Evolutionary conservation across 2,797 vertebrate species (phyloP).

Genomic region (Scomberomorus guttatus): DNA sequence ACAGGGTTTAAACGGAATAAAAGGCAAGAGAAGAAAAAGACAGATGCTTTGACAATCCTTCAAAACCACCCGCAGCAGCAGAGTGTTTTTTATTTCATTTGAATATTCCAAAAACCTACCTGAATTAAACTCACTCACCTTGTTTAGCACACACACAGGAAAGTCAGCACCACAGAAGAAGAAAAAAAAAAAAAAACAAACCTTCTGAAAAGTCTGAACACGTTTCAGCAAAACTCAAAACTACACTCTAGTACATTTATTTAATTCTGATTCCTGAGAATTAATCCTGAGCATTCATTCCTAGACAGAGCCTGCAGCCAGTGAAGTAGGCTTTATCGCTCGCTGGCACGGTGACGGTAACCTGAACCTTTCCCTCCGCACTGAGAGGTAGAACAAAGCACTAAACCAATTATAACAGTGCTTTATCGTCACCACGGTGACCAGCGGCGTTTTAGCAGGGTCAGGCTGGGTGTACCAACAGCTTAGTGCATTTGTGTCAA

Average conservation of each 20-base stretch:
- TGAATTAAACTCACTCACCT: conserved; percentile 55
- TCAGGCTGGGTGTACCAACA: conserved; percentile 72
- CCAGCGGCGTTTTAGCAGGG: conserved; percentile 74
- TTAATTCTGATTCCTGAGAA: conserved; percentile 70
- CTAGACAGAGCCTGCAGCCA: conserved; percentile 69
- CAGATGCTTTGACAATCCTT: conserved; percentile 58
- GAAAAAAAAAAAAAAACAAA: conserved; percentile 10
- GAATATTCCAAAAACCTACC: conserved; percentile 49
- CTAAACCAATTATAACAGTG: conserved; percentile 83
- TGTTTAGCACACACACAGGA: conserved; percentile 52
- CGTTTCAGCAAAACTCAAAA: conserved; percentile 49
- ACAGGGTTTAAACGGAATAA: conserved; percentile 52
- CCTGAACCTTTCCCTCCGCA: conserved; percentile 71
- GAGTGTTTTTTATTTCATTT: conserved; percentile 31
- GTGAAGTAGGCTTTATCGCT: conserved; percentile 65
- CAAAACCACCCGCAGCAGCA: conserved; percentile 34
- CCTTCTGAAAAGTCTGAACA: conserved; percentile 65
- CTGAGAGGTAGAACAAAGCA: conserved; percentile 74
- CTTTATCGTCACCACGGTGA: conserved; percentile 76
- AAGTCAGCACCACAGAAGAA: conserved; percentile 36
- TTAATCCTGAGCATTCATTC: conserved; percentile 68
- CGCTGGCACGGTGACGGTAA: conserved; percentile 72
- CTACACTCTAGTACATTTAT: conserved; percentile 59
- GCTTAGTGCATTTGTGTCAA: conserved; percentile 70
- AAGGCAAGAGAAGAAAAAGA: conserved; percentile 50